Evolutionary conservation across 1,140 invertebrate species (phyloP).

Genomic region (Pseudoatta argentina): DNA sequence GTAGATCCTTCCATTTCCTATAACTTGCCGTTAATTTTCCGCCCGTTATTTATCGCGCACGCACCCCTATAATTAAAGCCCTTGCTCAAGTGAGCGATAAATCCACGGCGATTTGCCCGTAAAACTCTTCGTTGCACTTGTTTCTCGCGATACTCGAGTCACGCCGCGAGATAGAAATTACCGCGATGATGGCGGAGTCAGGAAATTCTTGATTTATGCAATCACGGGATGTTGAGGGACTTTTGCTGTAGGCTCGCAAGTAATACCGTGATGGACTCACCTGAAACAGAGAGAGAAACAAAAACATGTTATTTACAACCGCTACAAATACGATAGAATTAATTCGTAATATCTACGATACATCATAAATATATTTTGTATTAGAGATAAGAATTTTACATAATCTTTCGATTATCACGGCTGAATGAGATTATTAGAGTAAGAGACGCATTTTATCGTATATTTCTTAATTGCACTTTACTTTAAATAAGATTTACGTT

Average conservation of each 20-base stretch:
- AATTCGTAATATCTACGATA: neutral
- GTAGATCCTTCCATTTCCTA: conserved; percentile 47
- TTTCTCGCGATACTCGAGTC: conserved; percentile 35
- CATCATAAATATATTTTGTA: neutral
- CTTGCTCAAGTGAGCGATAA: conserved; percentile 39
- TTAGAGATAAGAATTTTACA: neutral
- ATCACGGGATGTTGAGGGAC: neutral
- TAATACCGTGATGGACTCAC: conserved; percentile 28
- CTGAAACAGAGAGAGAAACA: conserved; percentile 36
- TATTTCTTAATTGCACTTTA: conserved; percentile 23
- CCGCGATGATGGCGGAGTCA: conserved; percentile 36
- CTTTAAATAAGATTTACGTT: conserved; percentile 50
- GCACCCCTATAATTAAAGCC: conserved; percentile 39
- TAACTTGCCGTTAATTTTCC: conserved; percentile 52
- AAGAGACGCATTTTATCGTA: neutral
- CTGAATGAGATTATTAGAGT: neutral
- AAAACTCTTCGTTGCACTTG: conserved; percentile 41
- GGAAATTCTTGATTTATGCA: conserved; percentile 41
- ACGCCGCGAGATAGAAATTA: conserved; percentile 58
- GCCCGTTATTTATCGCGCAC: conserved; percentile 53
- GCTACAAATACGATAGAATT: neutral
- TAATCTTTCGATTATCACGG: neutral
- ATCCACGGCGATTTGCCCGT: conserved; percentile 39
- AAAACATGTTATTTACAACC: conserved; percentile 32
- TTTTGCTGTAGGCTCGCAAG: neutral